Conservation (phyloP, 2,888 invertebrate species). For the Pharmacophagus antenor region DNA sequence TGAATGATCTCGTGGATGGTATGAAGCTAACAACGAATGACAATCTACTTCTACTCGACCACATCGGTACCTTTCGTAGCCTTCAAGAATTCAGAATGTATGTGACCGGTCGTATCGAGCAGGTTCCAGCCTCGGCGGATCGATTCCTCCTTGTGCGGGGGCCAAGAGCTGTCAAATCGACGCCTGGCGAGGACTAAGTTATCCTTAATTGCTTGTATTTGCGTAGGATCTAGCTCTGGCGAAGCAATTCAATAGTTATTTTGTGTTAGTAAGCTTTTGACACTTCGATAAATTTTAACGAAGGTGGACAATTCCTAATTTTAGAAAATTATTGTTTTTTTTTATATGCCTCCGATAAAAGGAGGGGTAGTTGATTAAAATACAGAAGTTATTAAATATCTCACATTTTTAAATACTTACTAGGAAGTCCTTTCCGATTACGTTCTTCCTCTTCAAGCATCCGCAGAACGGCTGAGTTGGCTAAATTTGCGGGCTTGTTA, state of each 20-base stretch:
- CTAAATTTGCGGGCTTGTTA: constrained; percentile 89
- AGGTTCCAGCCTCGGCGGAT: constrained; percentile 61
- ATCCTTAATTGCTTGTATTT: constrained; percentile 69
- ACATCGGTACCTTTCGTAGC: constrained; percentile 64
- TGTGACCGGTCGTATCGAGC: constrained; percentile 57
- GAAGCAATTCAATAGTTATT: constrained; percentile 52
- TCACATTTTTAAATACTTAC: constrained; percentile 63
- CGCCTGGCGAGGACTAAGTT: constrained; percentile 60
- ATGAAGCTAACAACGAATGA: constrained; percentile 18
- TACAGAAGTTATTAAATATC: neutral
- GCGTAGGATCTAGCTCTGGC: constrained; percentile 71
- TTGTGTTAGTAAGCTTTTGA: constrained; percentile 55
- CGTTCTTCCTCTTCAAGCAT: constrained; percentile 93
- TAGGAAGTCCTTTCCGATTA: constrained; percentile 83
- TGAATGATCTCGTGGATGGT: neutral
- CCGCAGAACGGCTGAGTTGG: constrained; percentile 91
- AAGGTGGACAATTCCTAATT: neutral
- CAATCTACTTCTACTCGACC: constrained; percentile 50
- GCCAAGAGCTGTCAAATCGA: constrained; percentile 68
- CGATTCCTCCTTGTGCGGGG: constrained; percentile 49
- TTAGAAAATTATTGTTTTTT: neutral
- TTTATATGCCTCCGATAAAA: neutral
- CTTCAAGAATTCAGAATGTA: constrained; percentile 63
- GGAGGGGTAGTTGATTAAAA: neutral
- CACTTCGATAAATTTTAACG: neutral